Conservation (phyloP, 2,888 invertebrate species). For the Aelia acuminata region DNA sequence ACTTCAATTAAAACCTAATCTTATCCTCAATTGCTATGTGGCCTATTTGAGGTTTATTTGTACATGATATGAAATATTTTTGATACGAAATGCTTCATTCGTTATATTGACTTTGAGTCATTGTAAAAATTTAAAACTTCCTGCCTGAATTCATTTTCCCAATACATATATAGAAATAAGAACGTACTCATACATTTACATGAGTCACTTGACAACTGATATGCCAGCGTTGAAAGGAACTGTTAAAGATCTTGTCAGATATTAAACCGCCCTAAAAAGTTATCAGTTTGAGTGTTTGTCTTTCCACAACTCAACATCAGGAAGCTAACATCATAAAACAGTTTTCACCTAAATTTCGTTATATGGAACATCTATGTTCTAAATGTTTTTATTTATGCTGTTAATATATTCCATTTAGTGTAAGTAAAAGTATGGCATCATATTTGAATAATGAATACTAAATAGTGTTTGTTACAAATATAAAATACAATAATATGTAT, state of each 20-base stretch:
- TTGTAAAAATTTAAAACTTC: background rate
- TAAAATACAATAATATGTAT: background rate
- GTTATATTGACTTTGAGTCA: background rate
- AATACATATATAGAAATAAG: background rate
- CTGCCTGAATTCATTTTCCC: background rate
- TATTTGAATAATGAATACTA: background rate
- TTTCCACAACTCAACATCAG: background rate
- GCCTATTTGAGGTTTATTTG: background rate
- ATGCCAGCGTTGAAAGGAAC: background rate
- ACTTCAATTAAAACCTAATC: background rate
- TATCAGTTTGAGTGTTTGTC: constrained; percentile 46
- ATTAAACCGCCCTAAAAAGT: constrained; percentile 15
- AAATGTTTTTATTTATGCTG: background rate
- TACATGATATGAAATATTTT: background rate
- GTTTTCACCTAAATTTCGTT: background rate
- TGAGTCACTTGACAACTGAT: constrained; percentile 41
- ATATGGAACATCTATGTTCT: background rate
- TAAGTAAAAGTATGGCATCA: background rate
- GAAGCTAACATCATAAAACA: background rate
- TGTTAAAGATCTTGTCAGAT: background rate
- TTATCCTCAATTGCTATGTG: background rate
- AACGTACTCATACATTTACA: constrained; percentile 1
- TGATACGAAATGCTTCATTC: background rate
- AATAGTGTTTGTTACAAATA: background rate
- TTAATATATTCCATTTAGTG: background rate